Percentiles rank a stretch among this genome's conserved stretches.
These are phyloP conservation scores for Orthosia gothica DNA, from an alignment of 2,888 invertebrate species.

Conservation along the genomic window DNA sequence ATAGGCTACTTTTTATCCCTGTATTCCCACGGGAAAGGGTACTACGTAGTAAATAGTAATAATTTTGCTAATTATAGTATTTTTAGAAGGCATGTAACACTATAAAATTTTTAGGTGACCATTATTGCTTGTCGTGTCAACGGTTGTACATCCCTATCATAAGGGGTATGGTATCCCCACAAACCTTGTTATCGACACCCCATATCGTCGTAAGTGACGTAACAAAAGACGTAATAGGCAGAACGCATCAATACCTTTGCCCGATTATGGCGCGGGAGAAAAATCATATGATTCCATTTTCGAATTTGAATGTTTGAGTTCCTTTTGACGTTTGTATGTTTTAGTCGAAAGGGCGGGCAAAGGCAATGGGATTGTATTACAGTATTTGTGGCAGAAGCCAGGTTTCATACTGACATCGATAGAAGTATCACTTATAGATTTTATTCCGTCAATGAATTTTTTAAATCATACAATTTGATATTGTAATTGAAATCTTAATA, in stretches of 20 bases:
- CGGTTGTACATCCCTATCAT: not conserved
- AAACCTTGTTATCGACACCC: not conserved
- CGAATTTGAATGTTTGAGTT: constrained; percentile 7
- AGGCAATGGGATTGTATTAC: not conserved
- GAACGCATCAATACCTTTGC: constrained; percentile 37
- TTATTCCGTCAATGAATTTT: too few species aligned
- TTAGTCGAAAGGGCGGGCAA: not conserved
- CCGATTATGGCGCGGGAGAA: not conserved
- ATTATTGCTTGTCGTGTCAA: not conserved
- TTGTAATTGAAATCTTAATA: too few species aligned
- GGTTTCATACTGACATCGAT: not conserved
- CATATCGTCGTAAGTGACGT: constrained; percentile 23
- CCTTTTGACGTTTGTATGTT: constrained; percentile 20
- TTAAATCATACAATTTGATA: too few species aligned
- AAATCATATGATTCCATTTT: constrained; percentile 1
- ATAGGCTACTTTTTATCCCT: too few species aligned
- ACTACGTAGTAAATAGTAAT: too few species aligned
- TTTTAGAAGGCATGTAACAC: too few species aligned
- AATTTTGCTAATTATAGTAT: too few species aligned
- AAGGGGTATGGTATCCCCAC: not conserved
- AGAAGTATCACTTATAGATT: too few species aligned
- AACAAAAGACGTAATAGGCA: constrained; percentile 11
- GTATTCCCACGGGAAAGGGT: too few species aligned
- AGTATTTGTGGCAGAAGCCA: not conserved
- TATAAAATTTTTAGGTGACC: too few species aligned